These are phyloP conservation scores for Acanthornis magna DNA, from an alignment of 2,797 vertebrate species.

Conservation along the genomic window DNA sequence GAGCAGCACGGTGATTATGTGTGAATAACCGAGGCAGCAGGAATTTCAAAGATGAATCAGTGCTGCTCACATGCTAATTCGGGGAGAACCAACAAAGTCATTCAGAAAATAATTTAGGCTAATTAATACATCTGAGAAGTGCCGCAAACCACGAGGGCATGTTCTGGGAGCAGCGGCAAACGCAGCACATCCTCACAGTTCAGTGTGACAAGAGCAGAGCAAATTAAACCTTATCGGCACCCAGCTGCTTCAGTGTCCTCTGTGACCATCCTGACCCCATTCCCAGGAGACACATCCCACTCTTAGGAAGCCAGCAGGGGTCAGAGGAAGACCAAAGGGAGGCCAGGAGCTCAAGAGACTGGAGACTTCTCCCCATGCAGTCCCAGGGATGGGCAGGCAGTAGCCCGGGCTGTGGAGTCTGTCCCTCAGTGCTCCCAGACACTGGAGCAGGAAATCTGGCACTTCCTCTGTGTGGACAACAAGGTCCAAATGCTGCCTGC, in stretches of 20 bases:
- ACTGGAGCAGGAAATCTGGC: neutral
- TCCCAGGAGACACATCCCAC: neutral
- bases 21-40: constrained; percentile 9
- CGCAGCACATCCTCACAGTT: neutral
- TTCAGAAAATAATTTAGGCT: neutral
- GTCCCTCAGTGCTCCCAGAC: neutral
- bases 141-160: neutral
- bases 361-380: neutral
- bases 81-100: neutral
- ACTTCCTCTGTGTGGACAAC: neutral
- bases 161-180: neutral
- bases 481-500: neutral
- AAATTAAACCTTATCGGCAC: constrained; percentile 13
- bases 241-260: neutral
- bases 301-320: neutral
- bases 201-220: neutral
- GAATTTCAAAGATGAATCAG: constrained; percentile 16
- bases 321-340: neutral
- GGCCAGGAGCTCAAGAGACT: neutral
- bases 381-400: neutral
- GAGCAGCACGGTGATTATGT: neutral
- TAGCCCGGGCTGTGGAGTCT: neutral
- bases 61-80: constrained; percentile 1
- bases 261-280: neutral
- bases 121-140: neutral